A percentile compares a stretch with the other conserved stretches of the same genome.
phyloP scores from a whole-genome alignment of 2,797 vertebrate genomes.

The Pitangus sulphuratus region DNA sequence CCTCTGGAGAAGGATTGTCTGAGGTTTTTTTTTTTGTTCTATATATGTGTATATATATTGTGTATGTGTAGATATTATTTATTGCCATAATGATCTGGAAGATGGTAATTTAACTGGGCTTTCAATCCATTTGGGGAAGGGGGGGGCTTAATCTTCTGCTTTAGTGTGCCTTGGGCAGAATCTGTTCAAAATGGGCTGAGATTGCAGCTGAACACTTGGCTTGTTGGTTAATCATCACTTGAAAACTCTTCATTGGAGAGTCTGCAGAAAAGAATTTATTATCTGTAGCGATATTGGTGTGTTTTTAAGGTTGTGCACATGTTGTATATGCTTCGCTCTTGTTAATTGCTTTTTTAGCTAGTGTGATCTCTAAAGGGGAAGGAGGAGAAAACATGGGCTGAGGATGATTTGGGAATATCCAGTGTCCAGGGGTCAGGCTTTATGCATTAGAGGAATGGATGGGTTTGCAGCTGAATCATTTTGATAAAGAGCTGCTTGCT shows the following conservation, averaged over 20 bases:
- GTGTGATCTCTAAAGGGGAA: neutral
- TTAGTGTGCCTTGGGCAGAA: constrained; percentile 23
- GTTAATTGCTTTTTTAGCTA: neutral
- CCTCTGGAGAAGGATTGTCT: constrained; percentile 11
- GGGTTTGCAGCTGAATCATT: neutral
- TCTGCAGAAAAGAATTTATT: neutral
- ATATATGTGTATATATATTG: neutral
- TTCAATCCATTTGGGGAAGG: neutral
- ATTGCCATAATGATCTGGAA: neutral
- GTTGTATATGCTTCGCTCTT: neutral
- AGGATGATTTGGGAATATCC: neutral
- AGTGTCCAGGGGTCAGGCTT: neutral
- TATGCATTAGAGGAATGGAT: neutral
- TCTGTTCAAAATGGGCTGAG: neutral
- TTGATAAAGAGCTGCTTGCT: neutral
- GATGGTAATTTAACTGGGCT: constrained; percentile 16
- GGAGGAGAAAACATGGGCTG: neutral
- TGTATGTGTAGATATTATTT: neutral
- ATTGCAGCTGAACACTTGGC: constrained; percentile 16
- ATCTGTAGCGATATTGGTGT: neutral
- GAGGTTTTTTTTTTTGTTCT: neutral
- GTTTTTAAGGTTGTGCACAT: neutral
- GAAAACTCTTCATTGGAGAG: constrained; percentile 16
- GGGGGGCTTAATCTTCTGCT: neutral
- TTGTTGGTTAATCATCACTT: constrained; percentile 42